A percentile compares a stretch with the other conserved stretches of the same genome.
phyloP scores from a whole-genome alignment of 2,888 invertebrate species.

The Ellobium chinense region DNA sequence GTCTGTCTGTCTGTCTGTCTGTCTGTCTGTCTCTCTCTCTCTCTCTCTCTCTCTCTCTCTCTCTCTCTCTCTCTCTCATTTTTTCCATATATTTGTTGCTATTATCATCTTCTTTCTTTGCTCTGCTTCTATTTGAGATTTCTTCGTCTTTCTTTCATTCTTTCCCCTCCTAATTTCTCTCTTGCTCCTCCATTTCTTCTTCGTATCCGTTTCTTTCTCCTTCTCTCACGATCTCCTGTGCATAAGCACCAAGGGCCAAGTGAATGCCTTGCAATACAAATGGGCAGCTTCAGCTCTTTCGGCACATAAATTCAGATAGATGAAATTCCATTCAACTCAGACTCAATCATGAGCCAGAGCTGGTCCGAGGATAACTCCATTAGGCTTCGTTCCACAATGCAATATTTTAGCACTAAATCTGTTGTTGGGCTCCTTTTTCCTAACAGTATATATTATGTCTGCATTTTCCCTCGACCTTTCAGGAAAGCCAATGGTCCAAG shows the following conservation, averaged over 20 bases:
- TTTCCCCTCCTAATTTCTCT: background rate
- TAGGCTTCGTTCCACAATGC: no score
- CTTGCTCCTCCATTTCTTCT: background rate
- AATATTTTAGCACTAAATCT: no score
- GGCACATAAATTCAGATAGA: no score
- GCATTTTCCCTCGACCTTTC: background rate
- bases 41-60: background rate
- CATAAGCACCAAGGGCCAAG: no score
- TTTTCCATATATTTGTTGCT: background rate
- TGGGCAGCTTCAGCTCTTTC: no score
- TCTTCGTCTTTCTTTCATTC: background rate
- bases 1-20: background rate
- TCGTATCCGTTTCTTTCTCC: background rate
- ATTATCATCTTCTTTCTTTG: constrained; percentile 19
- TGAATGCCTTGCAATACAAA: no score
- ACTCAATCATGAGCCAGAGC: no score
- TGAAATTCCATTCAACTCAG: no score
- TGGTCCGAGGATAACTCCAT: no score
- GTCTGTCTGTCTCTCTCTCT: background rate
- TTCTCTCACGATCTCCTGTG: background rate
- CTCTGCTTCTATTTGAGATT: constrained; percentile 15
- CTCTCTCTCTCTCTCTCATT: constrained; percentile 12
- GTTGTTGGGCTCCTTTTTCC: no score
- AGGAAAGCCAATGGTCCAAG: constrained; percentile 70
- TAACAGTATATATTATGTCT: no score